These are phyloP conservation scores for Sinocyclocheilus maitianheensis DNA, from an alignment of 2,113 vertebrate species.

Conservation along the genomic window DNA sequence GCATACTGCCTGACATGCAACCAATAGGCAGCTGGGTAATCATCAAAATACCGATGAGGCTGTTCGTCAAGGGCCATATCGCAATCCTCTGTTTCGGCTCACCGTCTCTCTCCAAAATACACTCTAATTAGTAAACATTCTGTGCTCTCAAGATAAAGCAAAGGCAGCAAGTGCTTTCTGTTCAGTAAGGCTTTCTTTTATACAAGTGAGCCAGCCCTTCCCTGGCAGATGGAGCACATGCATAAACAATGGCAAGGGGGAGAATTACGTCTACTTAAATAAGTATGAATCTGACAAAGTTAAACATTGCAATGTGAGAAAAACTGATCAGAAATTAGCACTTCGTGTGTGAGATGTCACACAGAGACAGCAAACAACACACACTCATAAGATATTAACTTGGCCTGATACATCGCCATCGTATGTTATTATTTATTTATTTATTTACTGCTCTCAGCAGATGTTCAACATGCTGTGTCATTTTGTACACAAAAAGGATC, in stretches of 20 bases:
- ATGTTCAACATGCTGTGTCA: conserved; percentile 23
- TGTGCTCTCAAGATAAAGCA: conserved; percentile 55
- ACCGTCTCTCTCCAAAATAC: conserved; percentile 40
- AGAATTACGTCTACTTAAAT: not conserved
- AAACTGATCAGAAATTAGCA: not conserved
- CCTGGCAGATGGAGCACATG: not conserved
- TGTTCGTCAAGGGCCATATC: conserved; percentile 51
- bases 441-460: not conserved
- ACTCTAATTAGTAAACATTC: conserved; percentile 53
- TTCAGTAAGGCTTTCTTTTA: conserved; percentile 31
- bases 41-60: conserved; percentile 48
- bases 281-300: not conserved
- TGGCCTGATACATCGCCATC: not conserved
- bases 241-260: not conserved
- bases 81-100: conserved; percentile 42
- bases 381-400: not conserved
- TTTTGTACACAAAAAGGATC: conserved; percentile 28
- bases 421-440: not conserved
- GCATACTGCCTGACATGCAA: conserved; percentile 41
- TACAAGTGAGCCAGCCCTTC: conserved; percentile 5
- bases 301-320: not conserved
- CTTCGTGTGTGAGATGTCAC: not conserved
- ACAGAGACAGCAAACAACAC: not conserved
- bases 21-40: conserved; percentile 42
- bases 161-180: conserved; percentile 37